Conservation (phyloP, 2,113 vertebrate genomes). For the Pachyramphus minor region DNA sequence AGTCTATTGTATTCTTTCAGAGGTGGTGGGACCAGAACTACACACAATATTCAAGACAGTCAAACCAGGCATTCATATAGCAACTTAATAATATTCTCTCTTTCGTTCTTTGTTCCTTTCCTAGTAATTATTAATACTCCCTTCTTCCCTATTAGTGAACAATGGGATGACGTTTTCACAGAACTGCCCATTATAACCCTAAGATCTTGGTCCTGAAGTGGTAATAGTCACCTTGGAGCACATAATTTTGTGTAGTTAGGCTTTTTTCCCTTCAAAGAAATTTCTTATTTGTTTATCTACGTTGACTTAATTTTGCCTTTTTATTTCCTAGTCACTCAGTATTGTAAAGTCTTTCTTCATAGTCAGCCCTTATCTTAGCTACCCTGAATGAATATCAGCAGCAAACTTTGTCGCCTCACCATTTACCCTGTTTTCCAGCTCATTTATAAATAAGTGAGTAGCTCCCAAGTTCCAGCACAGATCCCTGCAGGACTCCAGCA, state of each 20-base stretch:
- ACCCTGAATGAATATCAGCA: neutral
- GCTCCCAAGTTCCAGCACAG: conserved; percentile 56
- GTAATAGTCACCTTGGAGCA: neutral
- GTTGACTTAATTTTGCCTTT: neutral
- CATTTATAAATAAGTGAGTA: conserved; percentile 20
- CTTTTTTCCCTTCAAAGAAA: neutral
- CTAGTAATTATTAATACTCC: neutral
- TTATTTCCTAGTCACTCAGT: neutral
- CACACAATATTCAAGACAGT: neutral
- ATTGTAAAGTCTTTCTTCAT: neutral
- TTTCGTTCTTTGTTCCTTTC: neutral
- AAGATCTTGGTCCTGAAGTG: neutral
- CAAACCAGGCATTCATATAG: neutral
- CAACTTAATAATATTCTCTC: neutral
- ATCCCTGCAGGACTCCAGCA: conserved; percentile 62
- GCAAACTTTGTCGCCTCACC: conserved; percentile 10
- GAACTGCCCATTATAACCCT: neutral
- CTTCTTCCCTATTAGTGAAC: neutral
- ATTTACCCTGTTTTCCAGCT: conserved; percentile 52
- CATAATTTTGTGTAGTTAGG: neutral
- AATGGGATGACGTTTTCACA: neutral
- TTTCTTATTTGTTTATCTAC: neutral
- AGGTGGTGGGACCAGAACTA: neutral
- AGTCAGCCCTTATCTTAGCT: neutral
- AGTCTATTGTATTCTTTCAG: neutral